Evolutionary conservation across 92 coral and sea anemone genomes (phyloP), one percentile per base, ranked within the genome.

Genomic region (Phymanthus crucifer): DNA sequence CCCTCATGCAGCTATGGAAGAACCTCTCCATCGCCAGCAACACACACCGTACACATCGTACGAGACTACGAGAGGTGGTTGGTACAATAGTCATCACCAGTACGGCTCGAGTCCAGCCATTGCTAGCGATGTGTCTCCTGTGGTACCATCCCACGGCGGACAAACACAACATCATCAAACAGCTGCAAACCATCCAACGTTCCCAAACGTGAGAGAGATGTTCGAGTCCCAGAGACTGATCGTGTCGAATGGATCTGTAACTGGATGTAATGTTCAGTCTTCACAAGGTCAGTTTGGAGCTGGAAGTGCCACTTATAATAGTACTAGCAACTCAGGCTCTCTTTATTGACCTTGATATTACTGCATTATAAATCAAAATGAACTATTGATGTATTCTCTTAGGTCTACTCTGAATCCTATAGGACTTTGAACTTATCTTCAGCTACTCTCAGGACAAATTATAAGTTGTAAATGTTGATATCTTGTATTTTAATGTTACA

Each of bases 191-290:
- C 86, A 87, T 33, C 71, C 88, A 32, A 43, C 74, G 12, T 96
- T 96, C 71, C 99, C 99, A 0, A 96, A 96, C 76, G 99, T 96
- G 37, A 87, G 99, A 65, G 99, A 96, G 83, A 96, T 96, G 99
- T 96, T 96, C 79, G 99, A 96, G 47, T 94, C 99, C 17, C 99
- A 96, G 84, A 86, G 98, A 68, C 87, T 96, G 38, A 56, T 93
- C 26, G 97, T 89, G 72, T 85, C 97, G 6, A 76, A 80, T 70
- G 85, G 83, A 40, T 43, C 80, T 16, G 83, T 78, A 46, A 75
- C 83, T 58, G 57, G 72, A 43, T 75, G 77, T 29, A 18, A 40
- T 32, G 57, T 33, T 66, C 73, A 78, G 27, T 61, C 77, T 29
- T 11, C 68, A 14, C 92, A 84, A 92, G 97, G 97, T 93, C 94